Conservation (phyloP, 2,888 invertebrate species). For the Malthinus seriepunctatus region DNA sequence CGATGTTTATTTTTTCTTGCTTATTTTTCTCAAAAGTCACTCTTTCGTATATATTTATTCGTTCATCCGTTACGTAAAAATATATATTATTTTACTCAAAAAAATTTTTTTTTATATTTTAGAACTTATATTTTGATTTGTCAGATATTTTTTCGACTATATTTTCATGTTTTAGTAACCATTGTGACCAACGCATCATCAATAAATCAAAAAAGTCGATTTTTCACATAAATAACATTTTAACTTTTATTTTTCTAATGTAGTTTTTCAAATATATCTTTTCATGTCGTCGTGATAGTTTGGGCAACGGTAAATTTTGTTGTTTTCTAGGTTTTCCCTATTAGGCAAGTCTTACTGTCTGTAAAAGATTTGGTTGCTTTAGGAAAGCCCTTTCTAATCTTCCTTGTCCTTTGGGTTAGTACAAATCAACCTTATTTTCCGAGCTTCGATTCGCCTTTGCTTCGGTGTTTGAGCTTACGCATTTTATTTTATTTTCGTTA, state of each 20-base stretch:
- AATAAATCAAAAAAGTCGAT: no score
- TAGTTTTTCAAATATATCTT: neutral
- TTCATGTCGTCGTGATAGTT: neutral
- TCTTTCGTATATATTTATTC: no score
- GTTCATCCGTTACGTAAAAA: no score
- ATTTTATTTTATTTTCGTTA: neutral
- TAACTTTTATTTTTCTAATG: neutral
- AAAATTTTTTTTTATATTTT: no score
- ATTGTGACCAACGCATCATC: no score
- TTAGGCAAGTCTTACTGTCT: conserved; percentile 1
- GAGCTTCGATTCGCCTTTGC: neutral
- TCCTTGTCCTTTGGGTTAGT: neutral
- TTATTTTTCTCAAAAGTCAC: no score
- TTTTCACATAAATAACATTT: no score
- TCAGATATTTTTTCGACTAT: no score
- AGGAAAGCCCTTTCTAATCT: conserved; percentile 1
- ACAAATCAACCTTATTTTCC: neutral
- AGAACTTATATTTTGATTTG: no score
- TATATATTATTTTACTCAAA: no score
- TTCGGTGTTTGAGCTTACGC: neutral
- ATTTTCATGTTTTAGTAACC: no score
- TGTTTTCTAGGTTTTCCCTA: conserved; percentile 1
- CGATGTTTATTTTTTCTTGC: no score
- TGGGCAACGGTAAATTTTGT: neutral
- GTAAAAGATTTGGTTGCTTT: conserved; percentile 1